phyloP scores from a whole-genome alignment of 1,140 invertebrate species.

The Luehdorfia chinensis region DNA sequence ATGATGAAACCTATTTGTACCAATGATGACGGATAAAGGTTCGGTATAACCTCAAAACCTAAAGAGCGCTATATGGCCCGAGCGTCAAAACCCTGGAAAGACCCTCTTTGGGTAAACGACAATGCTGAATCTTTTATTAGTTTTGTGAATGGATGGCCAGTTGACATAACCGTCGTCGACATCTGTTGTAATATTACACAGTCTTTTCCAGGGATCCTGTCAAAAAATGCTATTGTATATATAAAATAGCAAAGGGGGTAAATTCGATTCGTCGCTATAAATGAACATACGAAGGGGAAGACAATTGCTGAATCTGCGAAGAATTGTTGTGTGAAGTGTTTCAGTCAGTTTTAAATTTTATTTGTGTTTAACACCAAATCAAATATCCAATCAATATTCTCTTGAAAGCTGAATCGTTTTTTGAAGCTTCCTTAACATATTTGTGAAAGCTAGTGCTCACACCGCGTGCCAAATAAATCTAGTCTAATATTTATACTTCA shows the following conservation, averaged over 20 bases:
- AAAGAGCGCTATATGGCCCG: constrained; percentile 33
- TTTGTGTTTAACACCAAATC: too few species aligned
- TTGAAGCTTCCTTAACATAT: too few species aligned
- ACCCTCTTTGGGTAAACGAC: constrained; percentile 63
- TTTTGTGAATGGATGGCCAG: constrained; percentile 67
- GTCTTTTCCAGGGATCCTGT: constrained; percentile 51
- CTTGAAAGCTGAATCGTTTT: too few species aligned
- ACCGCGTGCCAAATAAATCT: too few species aligned
- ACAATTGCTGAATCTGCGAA: constrained; percentile 44
- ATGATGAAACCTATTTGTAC: constrained; percentile 30
- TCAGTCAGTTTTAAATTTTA: background rate
- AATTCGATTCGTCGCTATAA: constrained; percentile 50
- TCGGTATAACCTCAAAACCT: constrained; percentile 42
- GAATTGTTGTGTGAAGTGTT: constrained; percentile 20
- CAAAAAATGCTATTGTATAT: constrained; percentile 41
- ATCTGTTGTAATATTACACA: constrained; percentile 73
- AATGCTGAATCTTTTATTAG: constrained; percentile 75
- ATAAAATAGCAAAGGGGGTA: constrained; percentile 47
- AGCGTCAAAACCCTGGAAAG: constrained; percentile 51
- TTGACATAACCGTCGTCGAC: constrained; percentile 72
- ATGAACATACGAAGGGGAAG: constrained; percentile 32
- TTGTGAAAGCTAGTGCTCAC: too few species aligned
- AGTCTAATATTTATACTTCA: too few species aligned
- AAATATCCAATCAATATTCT: too few species aligned
- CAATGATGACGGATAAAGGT: constrained; percentile 44